phyloP scores from a whole-genome alignment of 2,797 vertebrate species.

The Paedocypris micromegethes region DNA sequence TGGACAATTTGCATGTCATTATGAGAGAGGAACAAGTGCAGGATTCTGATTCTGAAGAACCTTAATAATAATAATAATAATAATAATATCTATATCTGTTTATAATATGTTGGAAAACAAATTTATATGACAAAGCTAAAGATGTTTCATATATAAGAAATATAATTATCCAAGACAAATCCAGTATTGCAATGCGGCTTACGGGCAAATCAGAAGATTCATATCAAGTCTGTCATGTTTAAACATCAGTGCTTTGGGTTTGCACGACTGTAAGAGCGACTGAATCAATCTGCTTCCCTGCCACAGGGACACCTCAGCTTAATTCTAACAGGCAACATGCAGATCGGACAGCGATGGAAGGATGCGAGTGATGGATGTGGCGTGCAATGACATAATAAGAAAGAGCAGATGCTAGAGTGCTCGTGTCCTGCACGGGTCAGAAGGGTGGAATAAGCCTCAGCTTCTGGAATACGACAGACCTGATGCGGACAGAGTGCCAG shows the following conservation, averaged over 20 bases:
- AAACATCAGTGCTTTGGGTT: too few relatives aligned
- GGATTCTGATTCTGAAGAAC: neutral
- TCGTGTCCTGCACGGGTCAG: slow-evolving; percentile 2
- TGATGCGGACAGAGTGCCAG: neutral
- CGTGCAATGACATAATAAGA: slow-evolving; percentile 20
- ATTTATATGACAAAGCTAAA: too few relatives aligned
- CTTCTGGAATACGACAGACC: slow-evolving; percentile 13
- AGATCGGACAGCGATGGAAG: slow-evolving; percentile 11
- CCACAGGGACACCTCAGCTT: slow-evolving; percentile 34
- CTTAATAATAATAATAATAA: too few relatives aligned
- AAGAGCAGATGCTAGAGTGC: slow-evolving; percentile 33
- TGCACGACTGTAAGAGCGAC: slow-evolving; percentile 36
- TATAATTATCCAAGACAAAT: too few relatives aligned
- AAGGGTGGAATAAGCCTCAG: neutral
- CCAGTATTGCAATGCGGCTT: too few relatives aligned
- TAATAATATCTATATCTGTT: too few relatives aligned
- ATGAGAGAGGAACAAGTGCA: neutral
- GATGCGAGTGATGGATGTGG: slow-evolving; percentile 14
- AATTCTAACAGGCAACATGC: slow-evolving; percentile 29
- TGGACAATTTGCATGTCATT: neutral
- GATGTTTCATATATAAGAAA: too few relatives aligned
- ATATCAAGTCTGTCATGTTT: too few relatives aligned
- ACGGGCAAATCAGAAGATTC: too few relatives aligned
- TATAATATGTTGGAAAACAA: too few relatives aligned
- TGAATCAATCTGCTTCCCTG: slow-evolving; percentile 49